A percentile compares a stretch with the other conserved stretches of the same genome.
Conservation (phyloP, 2,888 invertebrate genomes). For the Chymomyza amoena region DNA sequence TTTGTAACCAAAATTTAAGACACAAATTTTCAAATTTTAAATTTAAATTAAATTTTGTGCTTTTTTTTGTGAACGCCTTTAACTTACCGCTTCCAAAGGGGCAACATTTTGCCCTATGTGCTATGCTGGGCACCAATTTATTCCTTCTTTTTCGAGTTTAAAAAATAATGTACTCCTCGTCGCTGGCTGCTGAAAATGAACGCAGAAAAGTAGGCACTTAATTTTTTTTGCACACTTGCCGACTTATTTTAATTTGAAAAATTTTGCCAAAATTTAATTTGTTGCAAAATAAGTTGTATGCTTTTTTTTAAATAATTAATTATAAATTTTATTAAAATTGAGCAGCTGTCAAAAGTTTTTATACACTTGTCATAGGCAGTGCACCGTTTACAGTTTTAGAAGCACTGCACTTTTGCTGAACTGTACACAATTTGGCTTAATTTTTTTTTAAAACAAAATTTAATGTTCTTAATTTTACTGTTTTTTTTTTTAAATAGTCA, state of each 20-base stretch:
- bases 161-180: slow-evolving; percentile 57
- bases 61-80: too few species aligned
- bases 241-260: slow-evolving; percentile 11
- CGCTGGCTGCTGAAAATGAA: slow-evolving; percentile 53
- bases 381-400: slow-evolving; percentile 36
- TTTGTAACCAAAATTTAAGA: too few species aligned
- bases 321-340: background rate
- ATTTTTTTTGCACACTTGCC: slow-evolving; percentile 28
- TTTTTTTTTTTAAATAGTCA: background rate
- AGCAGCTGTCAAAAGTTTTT: background rate
- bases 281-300: background rate
- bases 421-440: background rate
- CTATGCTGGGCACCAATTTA: slow-evolving; percentile 57
- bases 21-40: too few species aligned
- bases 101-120: slow-evolving; percentile 77
- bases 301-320: background rate
- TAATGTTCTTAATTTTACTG: slow-evolving; percentile 1
- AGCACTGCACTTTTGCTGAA: slow-evolving; percentile 24
- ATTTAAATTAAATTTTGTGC: too few species aligned
- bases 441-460: slow-evolving; percentile 1
- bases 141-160: slow-evolving; percentile 57
- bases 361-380: background rate
- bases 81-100: slow-evolving; percentile 78
- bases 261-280: background rate
- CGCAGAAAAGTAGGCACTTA: slow-evolving; percentile 57